Percentiles rank a stretch among this genome's conserved stretches.
These are phyloP conservation scores for Eupithecia abbreviata DNA, from an alignment of 2,888 invertebrate species.

Conservation along the genomic window DNA sequence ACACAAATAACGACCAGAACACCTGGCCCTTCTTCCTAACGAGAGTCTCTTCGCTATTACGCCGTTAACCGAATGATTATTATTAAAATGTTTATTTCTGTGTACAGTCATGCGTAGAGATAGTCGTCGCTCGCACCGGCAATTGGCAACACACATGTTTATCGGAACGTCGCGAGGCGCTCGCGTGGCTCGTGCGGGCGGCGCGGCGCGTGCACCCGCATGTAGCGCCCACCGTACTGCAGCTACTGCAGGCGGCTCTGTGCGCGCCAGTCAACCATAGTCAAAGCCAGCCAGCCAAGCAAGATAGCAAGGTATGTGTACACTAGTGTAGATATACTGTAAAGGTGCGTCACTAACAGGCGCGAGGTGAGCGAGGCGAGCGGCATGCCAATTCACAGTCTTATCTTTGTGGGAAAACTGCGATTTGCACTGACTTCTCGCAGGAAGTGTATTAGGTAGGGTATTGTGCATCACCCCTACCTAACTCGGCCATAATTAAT, in stretches of 20 bases:
- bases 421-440: not conserved
- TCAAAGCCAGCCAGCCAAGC: slow-evolving; percentile 22
- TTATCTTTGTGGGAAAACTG: not conserved
- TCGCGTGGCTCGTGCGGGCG: slow-evolving; percentile 92
- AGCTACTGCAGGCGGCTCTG: slow-evolving; percentile 94
- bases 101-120: slow-evolving; percentile 91
- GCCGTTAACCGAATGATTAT: too few species aligned
- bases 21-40: too few species aligned
- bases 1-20: too few species aligned
- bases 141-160: slow-evolving; percentile 97
- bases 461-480: not conserved
- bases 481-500: not conserved
- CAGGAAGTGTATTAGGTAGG: too few species aligned
- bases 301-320: slow-evolving; percentile 37
- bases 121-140: slow-evolving; percentile 94
- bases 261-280: slow-evolving; percentile 76
- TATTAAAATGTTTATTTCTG: not conserved
- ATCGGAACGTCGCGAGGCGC: slow-evolving; percentile 87
- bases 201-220: slow-evolving; percentile 95
- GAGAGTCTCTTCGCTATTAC: too few species aligned
- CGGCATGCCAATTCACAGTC: too few species aligned
- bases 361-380: too few species aligned
- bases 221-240: slow-evolving; percentile 95
- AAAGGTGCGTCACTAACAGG: too few species aligned
- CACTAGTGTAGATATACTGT: not conserved